Conservation (phyloP, 2,888 invertebrate species). For the Euphydryas editha region DNA sequence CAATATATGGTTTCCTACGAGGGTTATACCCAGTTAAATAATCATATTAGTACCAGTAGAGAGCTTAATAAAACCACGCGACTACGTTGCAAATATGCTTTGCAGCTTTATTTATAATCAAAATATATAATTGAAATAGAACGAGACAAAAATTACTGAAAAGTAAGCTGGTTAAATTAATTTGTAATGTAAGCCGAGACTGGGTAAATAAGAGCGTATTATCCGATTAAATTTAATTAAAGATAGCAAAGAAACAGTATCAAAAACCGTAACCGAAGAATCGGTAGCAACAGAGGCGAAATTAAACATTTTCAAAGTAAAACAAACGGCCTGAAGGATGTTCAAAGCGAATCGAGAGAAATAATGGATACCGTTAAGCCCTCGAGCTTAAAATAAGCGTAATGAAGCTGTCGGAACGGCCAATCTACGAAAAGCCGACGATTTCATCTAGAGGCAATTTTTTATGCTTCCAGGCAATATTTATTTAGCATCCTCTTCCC, state of each 20-base stretch:
- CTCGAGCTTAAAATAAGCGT: slow-evolving; percentile 54
- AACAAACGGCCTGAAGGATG: slow-evolving; percentile 27
- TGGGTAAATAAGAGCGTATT: not conserved
- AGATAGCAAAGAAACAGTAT: slow-evolving; percentile 27
- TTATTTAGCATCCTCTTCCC: slow-evolving; percentile 26
- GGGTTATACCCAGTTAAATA: no score
- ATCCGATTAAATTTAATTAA: slow-evolving; percentile 28
- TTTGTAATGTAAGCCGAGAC: not conserved
- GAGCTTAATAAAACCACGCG: not conserved
- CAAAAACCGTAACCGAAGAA: slow-evolving; percentile 19
- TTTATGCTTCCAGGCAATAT: slow-evolving; percentile 41
- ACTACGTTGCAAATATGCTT: not conserved
- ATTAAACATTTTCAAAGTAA: slow-evolving; percentile 35
- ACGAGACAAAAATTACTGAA: not conserved
- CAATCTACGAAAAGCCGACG: slow-evolving; percentile 51
- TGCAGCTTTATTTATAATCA: not conserved
- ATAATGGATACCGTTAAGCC: slow-evolving; percentile 55
- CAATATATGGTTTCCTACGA: no score
- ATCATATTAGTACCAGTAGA: no score
- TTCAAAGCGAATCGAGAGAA: slow-evolving; percentile 42
- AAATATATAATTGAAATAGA: not conserved
- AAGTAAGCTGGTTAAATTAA: not conserved
- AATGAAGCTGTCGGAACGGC: slow-evolving; percentile 63
- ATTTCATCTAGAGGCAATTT: slow-evolving; percentile 51
- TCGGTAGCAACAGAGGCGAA: slow-evolving; percentile 15